Conservation (phyloP, 2,113 vertebrate genomes). For the Heptranchias perlo region DNA sequence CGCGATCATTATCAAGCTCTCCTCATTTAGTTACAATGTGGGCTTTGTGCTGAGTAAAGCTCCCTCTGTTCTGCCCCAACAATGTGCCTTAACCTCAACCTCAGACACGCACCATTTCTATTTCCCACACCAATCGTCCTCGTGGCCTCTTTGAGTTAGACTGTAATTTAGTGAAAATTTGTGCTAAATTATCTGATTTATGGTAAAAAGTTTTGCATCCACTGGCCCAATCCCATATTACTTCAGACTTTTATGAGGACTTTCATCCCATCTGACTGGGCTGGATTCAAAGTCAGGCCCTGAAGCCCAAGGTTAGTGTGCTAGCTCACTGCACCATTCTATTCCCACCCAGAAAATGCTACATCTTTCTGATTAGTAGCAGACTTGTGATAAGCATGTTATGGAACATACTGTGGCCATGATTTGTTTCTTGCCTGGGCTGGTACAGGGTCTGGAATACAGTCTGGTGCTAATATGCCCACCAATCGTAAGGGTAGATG, state of each 20-base stretch:
- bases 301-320: background rate
- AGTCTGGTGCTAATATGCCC: background rate
- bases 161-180: background rate
- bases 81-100: background rate
- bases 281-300: background rate
- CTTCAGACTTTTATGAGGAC: background rate
- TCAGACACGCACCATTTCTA: background rate
- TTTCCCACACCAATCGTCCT: background rate
- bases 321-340: background rate
- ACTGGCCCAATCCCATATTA: background rate
- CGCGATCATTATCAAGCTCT: background rate
- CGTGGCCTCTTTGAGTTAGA: background rate
- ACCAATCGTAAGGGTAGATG: background rate
- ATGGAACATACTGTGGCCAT: background rate
- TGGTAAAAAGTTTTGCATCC: background rate
- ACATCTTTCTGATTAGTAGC: background rate
- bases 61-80: background rate
- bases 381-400: background rate
- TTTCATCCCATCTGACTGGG: background rate
- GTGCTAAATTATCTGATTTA: background rate
- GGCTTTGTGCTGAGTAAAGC: background rate
- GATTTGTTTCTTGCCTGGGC: background rate
- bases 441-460: background rate
- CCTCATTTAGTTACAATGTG: background rate
- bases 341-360: background rate